Evolutionary conservation across 2,888 invertebrate genomes (phyloP), one percentile per base, ranked within the genome.

Genomic region (Spisula subtruncata): DNA sequence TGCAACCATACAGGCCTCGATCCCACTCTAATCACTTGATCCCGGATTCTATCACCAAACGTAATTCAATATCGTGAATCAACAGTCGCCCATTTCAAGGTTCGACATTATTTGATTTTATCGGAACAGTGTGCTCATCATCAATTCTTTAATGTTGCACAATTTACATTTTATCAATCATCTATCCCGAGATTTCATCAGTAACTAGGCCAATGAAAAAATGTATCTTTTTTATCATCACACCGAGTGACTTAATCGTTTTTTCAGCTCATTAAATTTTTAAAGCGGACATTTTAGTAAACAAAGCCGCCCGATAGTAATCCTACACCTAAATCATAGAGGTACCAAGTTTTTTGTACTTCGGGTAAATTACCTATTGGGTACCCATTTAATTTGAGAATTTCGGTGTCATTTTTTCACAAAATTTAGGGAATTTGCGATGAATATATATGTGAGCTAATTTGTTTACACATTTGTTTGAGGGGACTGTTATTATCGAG

Each of bases 181-280:
- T 75, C 75, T 32, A 32, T 35, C 12, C 10, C 0, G 60, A 66
- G 60, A 75, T 75, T 32, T 32, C 35, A 75, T 35, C 75, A 75
- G 35, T 16, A 75, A 35, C 75, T 35, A 32, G 75, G 75, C 75
- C 75, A 32, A 32, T 18, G 32, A 32, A 75, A 75, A 32, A 35
- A 25, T 35, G n/a, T 75, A 75, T 75, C 75, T 32, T 6, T n/a
- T 75, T 75, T 35, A 75, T 75, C 75, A 75, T 35, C 16, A 75
- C 75, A 75, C 75, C 16, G 16, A 16, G 14, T 32, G 75, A 25
- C 75, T 66, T 66, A 25, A 25, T 66, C 25, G n/a, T 25, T 66
- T 20, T 25, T 66, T n/a, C n/a, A 66, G n/a, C 0, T n/a, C 60
- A 66, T 66, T 66, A 66, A n/a, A 66, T 66, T 66, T 6, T n/a